Base-by-base conservation (phyloP, 2,888 invertebrate genomes). In the Glaucopsyche alexis region DNA sequence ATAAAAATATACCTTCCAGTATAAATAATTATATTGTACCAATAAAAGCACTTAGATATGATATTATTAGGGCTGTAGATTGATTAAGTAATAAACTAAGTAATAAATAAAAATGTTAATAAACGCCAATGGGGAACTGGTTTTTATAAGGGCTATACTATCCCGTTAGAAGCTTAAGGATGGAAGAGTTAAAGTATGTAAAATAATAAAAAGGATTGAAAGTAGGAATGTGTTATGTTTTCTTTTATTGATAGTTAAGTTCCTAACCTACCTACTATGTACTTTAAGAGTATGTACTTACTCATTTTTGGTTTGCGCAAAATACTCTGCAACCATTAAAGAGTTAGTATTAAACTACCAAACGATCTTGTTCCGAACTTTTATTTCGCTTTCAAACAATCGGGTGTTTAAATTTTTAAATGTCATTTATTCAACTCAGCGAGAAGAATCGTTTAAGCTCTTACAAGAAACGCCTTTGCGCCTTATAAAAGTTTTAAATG, bases 401-500 rank as follows among this genome's bases (percentile, higher is more conserved):
- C 60, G 29, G 60, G 60, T 60, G 60, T 60, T 60, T 60, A 60
- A 60, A 60, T 69, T 69, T 69, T 69, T 29, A 69, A 69, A 47
- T 19, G 47, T 69, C 69, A 47, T 69, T 69, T 49, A 69, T 69
- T 69, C 47, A 9, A 69, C 69, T 69, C 69, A 7, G 69, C 69
- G 69, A 13, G 69, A 69, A 67, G 42, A 67, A 67, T 14, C 69
- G 69, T 69, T 69, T 69, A 69, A 69, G 69, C 47, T 13, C 45
- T 49, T 49, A 69, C 47, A 49, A 69, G 47, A 47, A 67, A 69
- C 69, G 69, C 49, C 69, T 69, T 69, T 69, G 69, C 69, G 69
- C 47, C 69, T 69, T 47, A 69, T 69, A 69, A 69, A 70, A 70
- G n/a, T 73, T 74, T 72, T 71, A 74, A 74, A 72, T 29, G 40